Conservation (phyloP, 2,888 invertebrate species). For the Lobophora halterata region DNA sequence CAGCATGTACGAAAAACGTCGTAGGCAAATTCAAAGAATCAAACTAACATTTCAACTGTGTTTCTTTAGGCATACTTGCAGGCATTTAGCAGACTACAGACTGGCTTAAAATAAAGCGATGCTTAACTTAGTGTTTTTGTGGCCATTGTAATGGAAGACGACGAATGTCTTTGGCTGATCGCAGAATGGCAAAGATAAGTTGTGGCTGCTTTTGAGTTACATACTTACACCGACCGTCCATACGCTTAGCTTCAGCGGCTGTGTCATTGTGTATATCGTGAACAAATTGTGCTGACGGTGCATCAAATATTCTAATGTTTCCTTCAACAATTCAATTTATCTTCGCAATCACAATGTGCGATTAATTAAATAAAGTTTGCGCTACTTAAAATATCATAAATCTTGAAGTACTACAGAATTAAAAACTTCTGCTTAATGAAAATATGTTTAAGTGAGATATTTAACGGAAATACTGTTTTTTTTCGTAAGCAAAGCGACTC, state of each 20-base stretch:
- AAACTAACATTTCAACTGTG: conserved; percentile 29
- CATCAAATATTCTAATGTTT: too few species aligned
- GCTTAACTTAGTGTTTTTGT: conserved; percentile 9
- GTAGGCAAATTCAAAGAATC: conserved; percentile 15
- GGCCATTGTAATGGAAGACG: conserved; percentile 9
- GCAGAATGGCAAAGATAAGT: conserved; percentile 29
- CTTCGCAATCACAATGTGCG: too few species aligned
- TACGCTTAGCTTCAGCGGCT: conserved; percentile 27
- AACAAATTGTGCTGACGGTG: conserved; percentile 11
- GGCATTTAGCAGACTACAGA: conserved; percentile 25
- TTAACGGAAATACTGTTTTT: too few species aligned
- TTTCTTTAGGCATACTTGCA: conserved; percentile 23
- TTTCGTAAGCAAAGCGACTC: too few species aligned
- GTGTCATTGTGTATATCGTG: conserved; percentile 11
- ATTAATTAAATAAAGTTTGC: too few species aligned
- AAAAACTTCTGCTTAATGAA: too few species aligned
- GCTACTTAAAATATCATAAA: too few species aligned
- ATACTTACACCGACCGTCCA: conserved; percentile 17
- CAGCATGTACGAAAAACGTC: conserved; percentile 24
- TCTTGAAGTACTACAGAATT: too few species aligned
- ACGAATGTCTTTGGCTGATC: conserved; percentile 14
- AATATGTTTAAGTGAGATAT: too few species aligned
- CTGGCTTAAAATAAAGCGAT: conserved; percentile 24
- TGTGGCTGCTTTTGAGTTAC: conserved; percentile 18
- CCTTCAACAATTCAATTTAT: too few species aligned